A percentile compares a stretch with the other conserved stretches of the same genome.
Evolutionary conservation across 2,113 vertebrate genomes (phyloP).

Genomic region (Hemicordylus capensis): DNA sequence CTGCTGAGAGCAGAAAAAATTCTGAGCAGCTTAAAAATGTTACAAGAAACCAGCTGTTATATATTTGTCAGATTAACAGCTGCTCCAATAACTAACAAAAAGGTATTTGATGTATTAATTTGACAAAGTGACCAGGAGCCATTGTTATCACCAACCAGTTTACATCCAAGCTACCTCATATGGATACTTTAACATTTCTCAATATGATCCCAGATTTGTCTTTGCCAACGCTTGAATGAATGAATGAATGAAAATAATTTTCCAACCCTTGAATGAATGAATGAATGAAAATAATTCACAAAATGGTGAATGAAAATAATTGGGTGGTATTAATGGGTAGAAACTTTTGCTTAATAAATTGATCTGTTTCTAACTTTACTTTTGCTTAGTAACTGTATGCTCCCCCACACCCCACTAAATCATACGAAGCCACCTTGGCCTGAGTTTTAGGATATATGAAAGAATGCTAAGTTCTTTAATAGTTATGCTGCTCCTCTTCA

Average conservation of each 20-base stretch:
- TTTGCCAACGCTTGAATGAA: background rate
- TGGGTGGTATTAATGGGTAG: background rate
- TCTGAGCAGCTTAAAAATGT: slow-evolving; percentile 19
- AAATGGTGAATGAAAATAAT: background rate
- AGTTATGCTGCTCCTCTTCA: background rate
- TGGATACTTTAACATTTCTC: background rate
- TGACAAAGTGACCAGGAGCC: background rate
- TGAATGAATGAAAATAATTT: no score
- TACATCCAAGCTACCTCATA: background rate
- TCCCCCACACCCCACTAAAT: background rate
- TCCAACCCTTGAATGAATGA: no score
- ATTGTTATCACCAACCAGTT: background rate
- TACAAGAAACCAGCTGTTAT: slow-evolving; percentile 51
- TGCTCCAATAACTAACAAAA: slow-evolving; percentile 41
- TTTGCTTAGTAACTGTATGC: background rate
- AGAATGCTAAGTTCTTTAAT: background rate
- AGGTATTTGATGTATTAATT: background rate
- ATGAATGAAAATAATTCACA: no score
- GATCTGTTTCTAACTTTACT: no score
- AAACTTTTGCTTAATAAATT: background rate
- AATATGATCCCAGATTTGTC: background rate
- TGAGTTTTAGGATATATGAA: background rate
- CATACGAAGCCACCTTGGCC: background rate
- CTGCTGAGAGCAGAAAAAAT: background rate
- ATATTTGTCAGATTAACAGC: slow-evolving; percentile 32